Evolutionary conservation across 37 sponge, comb jelly and placozoan species (phyloP), one percentile per base, ranked within the genome.

Genomic region (Bolinopsis microptera): DNA sequence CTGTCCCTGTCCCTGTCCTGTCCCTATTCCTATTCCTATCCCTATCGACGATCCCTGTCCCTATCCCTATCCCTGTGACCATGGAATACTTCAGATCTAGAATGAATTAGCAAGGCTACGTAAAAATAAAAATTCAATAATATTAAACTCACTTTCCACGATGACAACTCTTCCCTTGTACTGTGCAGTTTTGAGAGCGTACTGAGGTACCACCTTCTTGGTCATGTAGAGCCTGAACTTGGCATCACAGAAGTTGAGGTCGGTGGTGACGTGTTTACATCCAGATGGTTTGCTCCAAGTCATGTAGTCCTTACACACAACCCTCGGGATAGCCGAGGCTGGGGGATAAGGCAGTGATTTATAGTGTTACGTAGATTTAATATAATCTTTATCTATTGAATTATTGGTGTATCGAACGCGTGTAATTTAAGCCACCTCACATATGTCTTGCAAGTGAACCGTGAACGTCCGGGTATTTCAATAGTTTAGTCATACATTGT

Each of bases 141-240:
- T 67, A 21, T 13, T n/a, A n/a, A n/a, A 72, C 75, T 72, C 18
- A 72, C 75, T 30, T 21, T 72, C 75, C 31, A 72, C 75, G 31
- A 72, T 72, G 75, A 72, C 75, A 21, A 72, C 75, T n/a, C 75
- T 8, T 72, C 75, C 75, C 26, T 72, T 72, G 18, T 72, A 72
- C 31, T 21, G 26, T 2, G 26, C 31, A 8, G 75, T 28, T 8
- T 72, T 28, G 22, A 72, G 26, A 28, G 31, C 31, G 75, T 72
- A 72, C 75, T 72, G 75, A 30, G 75, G 75, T 72, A 23, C 18
- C 31, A 72, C 31, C 75, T 21, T 72, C 75, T 72, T 72, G 3
- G 5, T n/a, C 5, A 72, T 72, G 18, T 72, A 72, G 31, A 72
- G 31, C 27, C 31, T 28, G 31, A 72, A 72, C 75, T 21, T 72